Conservation (phyloP, 2,113 vertebrate genomes). For the Nerophis lumbriciformis region DNA sequence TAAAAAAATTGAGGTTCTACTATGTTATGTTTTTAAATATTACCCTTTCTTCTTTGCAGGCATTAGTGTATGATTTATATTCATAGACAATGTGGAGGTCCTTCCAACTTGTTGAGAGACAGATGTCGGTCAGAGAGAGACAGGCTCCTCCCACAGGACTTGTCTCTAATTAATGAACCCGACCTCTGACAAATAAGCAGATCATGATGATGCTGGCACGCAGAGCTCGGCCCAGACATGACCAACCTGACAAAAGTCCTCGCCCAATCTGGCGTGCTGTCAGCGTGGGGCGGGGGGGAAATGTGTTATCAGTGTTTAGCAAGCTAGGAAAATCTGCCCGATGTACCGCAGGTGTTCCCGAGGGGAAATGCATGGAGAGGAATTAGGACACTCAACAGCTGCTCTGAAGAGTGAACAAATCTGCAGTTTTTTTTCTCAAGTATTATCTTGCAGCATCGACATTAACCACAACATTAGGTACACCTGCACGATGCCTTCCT, state of each 20-base stretch:
- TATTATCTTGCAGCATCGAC: no score
- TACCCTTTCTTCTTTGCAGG: slow-evolving; percentile 6
- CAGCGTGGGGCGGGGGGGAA: slow-evolving; percentile 15
- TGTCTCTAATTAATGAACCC: slow-evolving; percentile 75
- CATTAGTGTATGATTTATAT: slow-evolving; percentile 23
- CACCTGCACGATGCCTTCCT: no score
- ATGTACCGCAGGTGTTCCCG: slow-evolving; percentile 6
- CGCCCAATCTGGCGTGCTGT: slow-evolving; percentile 27
- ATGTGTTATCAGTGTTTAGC: slow-evolving; percentile 10
- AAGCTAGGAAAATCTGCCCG: slow-evolving; percentile 28
- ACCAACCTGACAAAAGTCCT: slow-evolving; percentile 51
- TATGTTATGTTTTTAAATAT: no score
- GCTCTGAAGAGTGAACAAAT: background rate
- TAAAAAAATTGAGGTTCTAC: no score
- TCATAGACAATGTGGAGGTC: slow-evolving; percentile 31
- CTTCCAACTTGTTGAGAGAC: slow-evolving; percentile 63
- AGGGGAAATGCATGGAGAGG: slow-evolving; percentile 20
- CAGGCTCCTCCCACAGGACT: slow-evolving; percentile 61
- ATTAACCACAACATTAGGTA: no score
- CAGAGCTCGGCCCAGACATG: slow-evolving; percentile 48
- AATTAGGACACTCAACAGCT: slow-evolving; percentile 7
- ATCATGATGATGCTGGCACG: slow-evolving; percentile 54
- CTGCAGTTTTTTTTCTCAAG: no score
- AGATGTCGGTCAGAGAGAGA: slow-evolving; percentile 57
- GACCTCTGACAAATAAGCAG: slow-evolving; percentile 65